Evolutionary conservation across 2,797 vertebrate species (phyloP).

Genomic region (Synanceia verrucosa): DNA sequence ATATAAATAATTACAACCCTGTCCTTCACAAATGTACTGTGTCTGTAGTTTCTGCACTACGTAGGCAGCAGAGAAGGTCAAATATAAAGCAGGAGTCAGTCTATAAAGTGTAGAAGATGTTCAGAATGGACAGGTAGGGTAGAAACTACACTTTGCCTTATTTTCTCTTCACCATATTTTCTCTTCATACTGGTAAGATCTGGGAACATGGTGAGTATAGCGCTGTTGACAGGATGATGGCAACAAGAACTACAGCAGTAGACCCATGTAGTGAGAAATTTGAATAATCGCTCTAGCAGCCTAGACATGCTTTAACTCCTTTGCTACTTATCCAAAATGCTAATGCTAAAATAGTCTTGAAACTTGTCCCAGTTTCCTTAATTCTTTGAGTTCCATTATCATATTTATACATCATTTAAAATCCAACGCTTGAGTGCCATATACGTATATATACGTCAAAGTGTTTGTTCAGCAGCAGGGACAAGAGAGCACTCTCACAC

Average conservation of each 20-base stretch:
- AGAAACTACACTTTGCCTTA: not conserved
- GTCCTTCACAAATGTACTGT: not conserved
- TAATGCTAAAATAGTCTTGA: not conserved
- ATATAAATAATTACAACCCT: too few species aligned
- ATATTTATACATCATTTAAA: too few species aligned
- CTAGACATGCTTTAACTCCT: not conserved
- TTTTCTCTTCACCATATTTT: not conserved
- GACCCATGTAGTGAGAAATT: not conserved
- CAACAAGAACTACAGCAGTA: not conserved
- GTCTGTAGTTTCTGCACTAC: not conserved
- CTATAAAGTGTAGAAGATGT: not conserved
- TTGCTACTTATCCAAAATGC: not conserved
- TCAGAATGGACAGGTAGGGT: not conserved
- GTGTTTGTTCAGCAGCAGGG: too few species aligned
- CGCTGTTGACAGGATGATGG: not conserved
- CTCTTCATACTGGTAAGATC: not conserved
- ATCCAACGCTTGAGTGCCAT: too few species aligned
- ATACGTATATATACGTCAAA: too few species aligned
- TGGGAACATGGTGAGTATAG: not conserved
- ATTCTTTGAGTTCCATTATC: too few species aligned
- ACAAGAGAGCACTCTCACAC: too few species aligned
- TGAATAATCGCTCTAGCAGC: not conserved
- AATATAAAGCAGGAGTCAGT: not conserved
- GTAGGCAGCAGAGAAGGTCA: not conserved
- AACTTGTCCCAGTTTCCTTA: not conserved